Evolutionary conservation across 1,140 invertebrate genomes (phyloP).

Genomic region (Odontomachus brunneus): DNA sequence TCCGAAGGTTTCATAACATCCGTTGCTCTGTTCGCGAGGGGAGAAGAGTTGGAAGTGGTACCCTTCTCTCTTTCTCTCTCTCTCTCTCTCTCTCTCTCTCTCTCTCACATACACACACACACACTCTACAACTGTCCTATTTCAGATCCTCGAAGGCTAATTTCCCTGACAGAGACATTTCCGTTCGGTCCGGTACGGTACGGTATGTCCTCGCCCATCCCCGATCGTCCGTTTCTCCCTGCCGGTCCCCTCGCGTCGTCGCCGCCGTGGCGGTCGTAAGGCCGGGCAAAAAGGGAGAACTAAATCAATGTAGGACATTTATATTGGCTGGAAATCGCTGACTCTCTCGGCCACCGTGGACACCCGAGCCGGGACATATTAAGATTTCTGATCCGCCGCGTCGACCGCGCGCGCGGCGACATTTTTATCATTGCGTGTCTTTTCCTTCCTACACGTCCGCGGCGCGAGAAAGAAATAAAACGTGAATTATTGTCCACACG

Average conservation of each 20-base stretch:
- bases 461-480: slow-evolving; percentile 70
- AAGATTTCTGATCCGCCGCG: slow-evolving; percentile 82
- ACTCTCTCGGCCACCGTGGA: slow-evolving; percentile 74
- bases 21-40: slow-evolving; percentile 20
- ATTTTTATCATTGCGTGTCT: slow-evolving; percentile 82
- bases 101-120: no score
- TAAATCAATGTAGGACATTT: slow-evolving; percentile 85
- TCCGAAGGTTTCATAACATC: slow-evolving; percentile 67
- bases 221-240: neutral
- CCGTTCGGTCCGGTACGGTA: slow-evolving; percentile 42
- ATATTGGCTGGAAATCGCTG: slow-evolving; percentile 84
- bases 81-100: no score
- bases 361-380: slow-evolving; percentile 81
- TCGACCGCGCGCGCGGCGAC: slow-evolving; percentile 71
- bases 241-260: neutral
- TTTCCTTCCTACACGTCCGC: slow-evolving; percentile 20
- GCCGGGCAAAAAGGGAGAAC: slow-evolving; percentile 47
- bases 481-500: slow-evolving; percentile 81
- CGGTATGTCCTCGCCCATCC: slow-evolving; percentile 6
- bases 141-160: slow-evolving; percentile 69
- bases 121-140: slow-evolving; percentile 53
- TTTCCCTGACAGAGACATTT: slow-evolving; percentile 76
- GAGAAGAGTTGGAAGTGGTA: neutral
- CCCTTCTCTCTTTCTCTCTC: no score
- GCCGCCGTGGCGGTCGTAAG: slow-evolving; percentile 36